Conservation (phyloP, 2,797 vertebrate genomes). For the Malacoraja senta region DNA sequence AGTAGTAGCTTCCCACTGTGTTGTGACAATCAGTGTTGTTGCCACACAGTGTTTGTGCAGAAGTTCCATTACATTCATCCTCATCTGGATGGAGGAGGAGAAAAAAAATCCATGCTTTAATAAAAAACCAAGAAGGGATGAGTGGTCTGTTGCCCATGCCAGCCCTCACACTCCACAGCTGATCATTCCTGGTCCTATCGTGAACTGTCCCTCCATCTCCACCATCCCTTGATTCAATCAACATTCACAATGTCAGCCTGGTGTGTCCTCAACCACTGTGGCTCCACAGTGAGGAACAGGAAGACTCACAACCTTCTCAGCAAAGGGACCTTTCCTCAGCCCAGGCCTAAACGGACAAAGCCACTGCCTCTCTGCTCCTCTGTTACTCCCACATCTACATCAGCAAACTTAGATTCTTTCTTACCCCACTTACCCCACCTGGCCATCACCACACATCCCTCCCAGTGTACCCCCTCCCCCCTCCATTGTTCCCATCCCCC, state of each 20-base stretch:
- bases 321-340: neutral
- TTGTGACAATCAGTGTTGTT: neutral
- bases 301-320: neutral
- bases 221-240: neutral
- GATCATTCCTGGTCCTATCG: neutral
- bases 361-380: no score
- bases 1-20: neutral
- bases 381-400: no score
- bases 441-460: no score
- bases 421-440: no score
- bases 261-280: neutral
- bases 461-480: no score
- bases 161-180: neutral
- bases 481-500: no score
- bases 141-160: neutral
- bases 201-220: neutral
- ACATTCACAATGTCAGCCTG: neutral
- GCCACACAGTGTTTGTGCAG: accelerated
- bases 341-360: neutral
- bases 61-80: neutral
- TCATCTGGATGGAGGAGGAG: neutral
- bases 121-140: neutral
- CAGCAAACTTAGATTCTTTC: no score
- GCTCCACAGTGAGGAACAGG: neutral
- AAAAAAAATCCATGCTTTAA: neutral